Percentiles rank a stretch among this genome's conserved stretches.
These are phyloP conservation scores for Philypnodon macrostomus DNA, from an alignment of 2,797 vertebrate species.

Conservation along the genomic window DNA sequence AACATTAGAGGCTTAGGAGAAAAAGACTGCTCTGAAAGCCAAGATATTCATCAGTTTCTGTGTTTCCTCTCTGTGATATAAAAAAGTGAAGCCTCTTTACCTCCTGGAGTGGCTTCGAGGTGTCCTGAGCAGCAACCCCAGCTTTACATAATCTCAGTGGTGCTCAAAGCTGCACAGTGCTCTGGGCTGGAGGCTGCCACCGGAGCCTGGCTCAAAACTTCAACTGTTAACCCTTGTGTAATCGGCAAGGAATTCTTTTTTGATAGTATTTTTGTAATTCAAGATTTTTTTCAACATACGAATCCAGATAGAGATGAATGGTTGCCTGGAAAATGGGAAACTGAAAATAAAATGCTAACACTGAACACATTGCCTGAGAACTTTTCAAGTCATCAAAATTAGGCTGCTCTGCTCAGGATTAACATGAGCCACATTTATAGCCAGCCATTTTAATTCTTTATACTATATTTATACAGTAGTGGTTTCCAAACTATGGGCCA, in stretches of 20 bases:
- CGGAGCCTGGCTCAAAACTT: slow-evolving; percentile 21
- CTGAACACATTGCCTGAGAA: no score
- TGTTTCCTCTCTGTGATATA: slow-evolving; percentile 43
- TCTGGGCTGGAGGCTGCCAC: slow-evolving; percentile 39
- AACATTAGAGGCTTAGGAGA: slow-evolving; percentile 53
- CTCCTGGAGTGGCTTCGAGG: slow-evolving; percentile 62
- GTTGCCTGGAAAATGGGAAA: no score
- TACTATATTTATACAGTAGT: no score
- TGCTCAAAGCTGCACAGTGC: slow-evolving; percentile 50
- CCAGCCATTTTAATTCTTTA: no score
- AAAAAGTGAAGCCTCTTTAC: slow-evolving; percentile 65
- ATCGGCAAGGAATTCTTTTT: slow-evolving; percentile 7
- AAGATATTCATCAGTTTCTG: slow-evolving; percentile 58
- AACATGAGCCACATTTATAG: no score
- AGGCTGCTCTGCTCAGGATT: no score
- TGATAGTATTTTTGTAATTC: slow-evolving; percentile 19
- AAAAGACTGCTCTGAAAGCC: slow-evolving; percentile 58
- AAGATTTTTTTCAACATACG: no score
- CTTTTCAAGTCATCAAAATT: no score
- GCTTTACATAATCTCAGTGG: slow-evolving; percentile 70
- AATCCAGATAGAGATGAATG: no score
- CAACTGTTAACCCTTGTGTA: slow-evolving; percentile 30
- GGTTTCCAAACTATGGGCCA: no score
- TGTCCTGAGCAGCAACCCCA: slow-evolving; percentile 58
- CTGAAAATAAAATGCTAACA: no score